Conservation (phyloP, 2,113 vertebrate genomes). For the Benitochromis conjunctus region DNA sequence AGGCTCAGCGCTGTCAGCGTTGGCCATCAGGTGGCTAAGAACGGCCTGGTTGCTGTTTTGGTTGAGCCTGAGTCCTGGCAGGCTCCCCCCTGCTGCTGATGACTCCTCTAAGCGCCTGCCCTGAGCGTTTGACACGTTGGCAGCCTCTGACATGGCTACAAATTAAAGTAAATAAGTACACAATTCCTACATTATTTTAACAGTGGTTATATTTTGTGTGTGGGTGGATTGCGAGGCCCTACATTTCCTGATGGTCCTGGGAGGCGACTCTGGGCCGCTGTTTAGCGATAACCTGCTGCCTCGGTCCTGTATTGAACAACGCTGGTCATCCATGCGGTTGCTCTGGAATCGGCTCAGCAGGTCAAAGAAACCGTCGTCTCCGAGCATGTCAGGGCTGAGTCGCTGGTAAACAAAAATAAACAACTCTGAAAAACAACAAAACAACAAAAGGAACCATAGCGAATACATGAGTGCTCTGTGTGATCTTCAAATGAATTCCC, state of each 20-base stretch:
- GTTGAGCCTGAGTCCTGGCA: slow-evolving; percentile 82
- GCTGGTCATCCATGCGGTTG: slow-evolving; percentile 96
- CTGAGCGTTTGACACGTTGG: slow-evolving; percentile 76
- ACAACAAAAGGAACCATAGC: not conserved
- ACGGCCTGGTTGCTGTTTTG: slow-evolving; percentile 69
- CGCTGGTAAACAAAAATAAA: slow-evolving; percentile 65
- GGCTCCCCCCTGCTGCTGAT: slow-evolving; percentile 67
- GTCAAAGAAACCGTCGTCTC: slow-evolving; percentile 95
- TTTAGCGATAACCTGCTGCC: slow-evolving; percentile 61
- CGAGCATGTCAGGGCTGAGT: slow-evolving; percentile 75
- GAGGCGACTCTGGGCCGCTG: slow-evolving; percentile 64
- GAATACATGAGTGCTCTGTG: not conserved
- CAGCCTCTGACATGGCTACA: slow-evolving; percentile 76
- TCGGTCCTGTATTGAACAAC: slow-evolving; percentile 81
- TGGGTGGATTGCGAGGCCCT: not conserved
- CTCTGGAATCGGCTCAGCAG: slow-evolving; percentile 94
- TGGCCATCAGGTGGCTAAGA: slow-evolving; percentile 80
- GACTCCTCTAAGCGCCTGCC: slow-evolving; percentile 83
- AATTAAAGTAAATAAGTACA: not conserved
- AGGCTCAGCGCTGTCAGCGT: slow-evolving; percentile 72
- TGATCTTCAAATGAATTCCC: not conserved
- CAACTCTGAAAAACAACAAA: not conserved
- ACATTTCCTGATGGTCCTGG: slow-evolving; percentile 81
- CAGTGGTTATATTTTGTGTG: not conserved
- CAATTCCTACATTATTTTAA: not conserved